Evolutionary conservation across 2,113 vertebrate species (phyloP), one percentile per base, ranked within the genome.

Genomic region (Coryphaenoides rupestris): DNA sequence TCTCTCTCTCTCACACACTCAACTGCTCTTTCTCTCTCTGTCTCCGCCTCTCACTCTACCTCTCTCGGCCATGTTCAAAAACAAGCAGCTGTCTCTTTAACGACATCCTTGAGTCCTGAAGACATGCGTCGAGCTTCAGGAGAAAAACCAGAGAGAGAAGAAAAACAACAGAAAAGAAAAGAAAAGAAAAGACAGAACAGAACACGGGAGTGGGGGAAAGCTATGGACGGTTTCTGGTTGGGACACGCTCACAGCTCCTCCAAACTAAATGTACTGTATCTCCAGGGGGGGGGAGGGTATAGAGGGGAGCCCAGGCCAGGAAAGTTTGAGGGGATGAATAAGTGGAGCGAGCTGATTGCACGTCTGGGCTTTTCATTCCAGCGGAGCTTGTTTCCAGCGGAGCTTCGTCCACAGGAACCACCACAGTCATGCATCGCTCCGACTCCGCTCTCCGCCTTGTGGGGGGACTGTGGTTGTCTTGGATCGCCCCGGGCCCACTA

Each of bases 291-390:
- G 67, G 77, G 19, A 12, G 50, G 78, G 76, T 62, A 63, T 62
- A 65, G 76, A 19, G 10, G 52, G 40, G 60, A 66, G 53, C 47
- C 33, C 47, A 0, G 76, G 80, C 76, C 79, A 78, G 78, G 81
- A 85, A 83, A 85, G 68, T 81, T 84, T 40, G 78, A 81, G 74
- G 73, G 70, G 84, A 83, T 78, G 33, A 40, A 40, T 40, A 40
- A 40, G 74, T 83, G 77, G 55, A 74, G 72, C 73, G 70, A 15
- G 56, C 62, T 76, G 72, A 86, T 81, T 84, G 79, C 80, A 81
- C 64, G 84, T 83, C 74, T 76, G 17, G 72, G 72, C 75, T 73
- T 78, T 74, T 80, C 72, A 63, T 77, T 77, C n/a, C 70, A 70
- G 62, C 78, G 71, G 53, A 56, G 53, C 70, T 45, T 46, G 9